These are phyloP conservation scores for Drosophila mayaguana DNA, from an alignment of 2,888 invertebrate genomes.

Conservation along the genomic window DNA sequence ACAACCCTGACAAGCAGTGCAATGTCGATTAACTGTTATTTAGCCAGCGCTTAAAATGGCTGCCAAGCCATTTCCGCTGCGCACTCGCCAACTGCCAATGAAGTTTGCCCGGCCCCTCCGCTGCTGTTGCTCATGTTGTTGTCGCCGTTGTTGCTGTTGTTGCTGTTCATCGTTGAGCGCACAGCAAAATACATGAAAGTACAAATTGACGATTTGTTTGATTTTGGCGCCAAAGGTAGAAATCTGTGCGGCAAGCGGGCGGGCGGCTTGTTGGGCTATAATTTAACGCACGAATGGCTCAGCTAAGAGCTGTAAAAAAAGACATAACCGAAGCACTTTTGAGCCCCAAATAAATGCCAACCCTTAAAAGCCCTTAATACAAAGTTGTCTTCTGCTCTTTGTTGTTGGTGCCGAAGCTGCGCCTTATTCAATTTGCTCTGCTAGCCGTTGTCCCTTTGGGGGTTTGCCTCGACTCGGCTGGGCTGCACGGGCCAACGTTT, in stretches of 20 bases:
- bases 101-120: background rate
- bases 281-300: conserved; percentile 76
- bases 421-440: conserved; percentile 60
- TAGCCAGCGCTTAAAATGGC: conserved; percentile 76
- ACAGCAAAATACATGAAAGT: conserved; percentile 74
- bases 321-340: conserved; percentile 40
- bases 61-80: conserved; percentile 69
- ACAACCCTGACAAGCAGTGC: conserved; percentile 65
- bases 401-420: conserved; percentile 3
- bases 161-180: conserved; percentile 55
- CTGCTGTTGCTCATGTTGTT: conserved; percentile 1
- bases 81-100: conserved; percentile 27
- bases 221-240: conserved; percentile 64
- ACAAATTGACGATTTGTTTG: conserved; percentile 80
- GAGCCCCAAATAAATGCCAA: conserved; percentile 51
- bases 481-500: conserved; percentile 41
- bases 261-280: conserved; percentile 60
- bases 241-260: conserved; percentile 45
- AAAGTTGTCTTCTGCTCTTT: conserved; percentile 34
- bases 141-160: conserved; percentile 22
- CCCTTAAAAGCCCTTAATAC: conserved; percentile 63
- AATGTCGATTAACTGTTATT: conserved; percentile 79
- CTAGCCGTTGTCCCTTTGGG: conserved; percentile 3
- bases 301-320: conserved; percentile 68
- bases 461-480: background rate